Base-by-base conservation (phyloP, 2,113 vertebrate species). In the Phaethornis superciliosus region DNA sequence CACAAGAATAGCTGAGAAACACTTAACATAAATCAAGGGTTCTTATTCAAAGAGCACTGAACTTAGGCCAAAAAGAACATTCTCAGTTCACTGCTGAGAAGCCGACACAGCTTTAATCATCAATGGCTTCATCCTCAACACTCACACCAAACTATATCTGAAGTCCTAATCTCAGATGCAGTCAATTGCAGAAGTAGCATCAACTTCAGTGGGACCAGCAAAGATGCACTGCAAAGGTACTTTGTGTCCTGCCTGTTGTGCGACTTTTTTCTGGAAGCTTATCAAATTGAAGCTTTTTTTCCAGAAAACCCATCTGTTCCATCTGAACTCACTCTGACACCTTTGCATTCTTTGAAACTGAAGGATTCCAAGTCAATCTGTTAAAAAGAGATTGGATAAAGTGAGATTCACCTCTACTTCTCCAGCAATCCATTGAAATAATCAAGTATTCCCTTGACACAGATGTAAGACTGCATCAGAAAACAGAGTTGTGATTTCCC, bases 251-350 rank as follows among this genome's bases (percentile, higher is more conserved):
- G 65, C 7, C 26, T 86, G 49, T 42, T 40, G n/a, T 37, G 35
- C 0, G 3, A 37, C 26, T 24, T 68, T 91, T 60, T 87, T 85
- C 67, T 71, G 68, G 56, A 85, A 78, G 52, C 88, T 81, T 89
- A 87, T 90, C 26, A 90, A 58, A 84, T 26, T 37, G 63, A 63
- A 80, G 10, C 27, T 47, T 74, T 91, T 91, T 82, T 88, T 91
- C 68, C 58, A 78, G 87, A 85, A 95, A 81, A 69, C 22, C 75
- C 79, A 94, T 94, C 89, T 94, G 87, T 88, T 94, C 51, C 42
- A 30, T 67, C 55, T 55, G 68, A 94, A 97, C 58, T 93, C 77
- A 85, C 46, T 83, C 64, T 56, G 67, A 94, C 74, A 95, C 60
- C 30, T 94, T 74, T 76, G 83, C 69, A 54, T 85, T 91, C 60